Evolutionary conservation across 2,888 invertebrate genomes (phyloP), one percentile per base, ranked within the genome.

Genomic region (Caenorhabditis zanzibari): DNA sequence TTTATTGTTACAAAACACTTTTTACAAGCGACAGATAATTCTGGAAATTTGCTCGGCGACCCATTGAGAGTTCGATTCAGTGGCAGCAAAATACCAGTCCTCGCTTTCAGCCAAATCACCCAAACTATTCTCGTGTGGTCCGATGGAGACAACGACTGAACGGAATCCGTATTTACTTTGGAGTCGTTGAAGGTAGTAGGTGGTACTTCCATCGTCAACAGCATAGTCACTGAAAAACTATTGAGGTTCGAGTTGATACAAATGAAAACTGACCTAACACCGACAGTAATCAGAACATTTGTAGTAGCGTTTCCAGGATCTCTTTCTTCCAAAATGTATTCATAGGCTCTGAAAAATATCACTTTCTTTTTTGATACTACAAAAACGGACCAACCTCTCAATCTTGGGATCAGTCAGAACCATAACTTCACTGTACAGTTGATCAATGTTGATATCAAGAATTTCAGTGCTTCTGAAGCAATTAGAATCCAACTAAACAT

Each of bases 1-100:
- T n/a, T n/a, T n/a, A n/a, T n/a, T n/a, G n/a, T n/a, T n/a, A n/a
- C n/a, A n/a, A n/a, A n/a, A n/a, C n/a, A n/a, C n/a, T n/a, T n/a
- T n/a, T 72, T 47, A 80, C 59, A 80, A 72, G 44, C 72, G 66
- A 63, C 81, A 81, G 52, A 81, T 74, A 35, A 81, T 75, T 49
- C 74, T 61, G 0, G 81, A 81, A 56, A 81, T 81, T 61, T 81
- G 74, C 41, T 74, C 73, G n/a, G 74, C 81, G 16, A 74, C 77
- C 77, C 77, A 77, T 77, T 63, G 66, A 10, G 64, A 63, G n/a
- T 72, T 73, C 9, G 44, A 38, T 14, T 59, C 73, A 22, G 64
- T 66, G 1, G 66, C 72, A 58, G 47, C 32, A 44, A 80, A 72
- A 38, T 80, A 80, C 72, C 73, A 72, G 38, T 68, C 72, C 7